phyloP scores from a whole-genome alignment of 2,888 invertebrate genomes.

The Ectropis crepuscularia region DNA sequence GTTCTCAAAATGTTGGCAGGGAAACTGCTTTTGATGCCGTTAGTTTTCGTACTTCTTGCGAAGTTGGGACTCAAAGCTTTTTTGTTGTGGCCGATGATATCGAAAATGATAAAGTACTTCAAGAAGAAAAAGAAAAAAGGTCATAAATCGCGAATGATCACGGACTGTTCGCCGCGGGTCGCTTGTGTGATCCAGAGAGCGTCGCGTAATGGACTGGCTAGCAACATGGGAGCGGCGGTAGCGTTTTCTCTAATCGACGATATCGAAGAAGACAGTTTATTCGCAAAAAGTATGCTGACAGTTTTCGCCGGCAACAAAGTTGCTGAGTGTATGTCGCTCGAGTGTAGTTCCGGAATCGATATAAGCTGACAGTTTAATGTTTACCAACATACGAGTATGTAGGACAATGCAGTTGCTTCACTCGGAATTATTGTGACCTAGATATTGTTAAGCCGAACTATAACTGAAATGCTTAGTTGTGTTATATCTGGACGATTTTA shows the following conservation, averaged over 20 bases:
- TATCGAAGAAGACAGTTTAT: conserved; percentile 68
- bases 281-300: conserved; percentile 72
- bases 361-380: conserved; percentile 74
- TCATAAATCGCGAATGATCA: conserved; percentile 66
- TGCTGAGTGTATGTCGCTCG: conserved; percentile 78
- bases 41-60: conserved; percentile 66
- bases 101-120: conserved; percentile 75
- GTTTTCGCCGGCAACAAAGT: conserved; percentile 76
- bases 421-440: conserved; percentile 53
- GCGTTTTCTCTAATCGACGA: conserved; percentile 75
- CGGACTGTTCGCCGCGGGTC: conserved; percentile 73
- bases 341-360: conserved; percentile 76
- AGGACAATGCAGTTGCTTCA: conserved; percentile 55
- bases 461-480: conserved; percentile 57
- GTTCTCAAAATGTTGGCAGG: conserved; percentile 72
- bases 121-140: conserved; percentile 76
- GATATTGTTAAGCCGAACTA: conserved; percentile 47
- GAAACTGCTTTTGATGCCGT: conserved; percentile 72
- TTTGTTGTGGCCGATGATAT: conserved; percentile 77
- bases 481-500: conserved; percentile 50
- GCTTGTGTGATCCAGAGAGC: conserved; percentile 73
- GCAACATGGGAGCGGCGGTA: conserved; percentile 72
- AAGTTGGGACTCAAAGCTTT: conserved; percentile 75
- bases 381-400: conserved; percentile 60
- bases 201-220: conserved; percentile 62